These are phyloP conservation scores for Drosophila mercatorum DNA, from an alignment of 2,888 invertebrate species.

Conservation along the genomic window DNA sequence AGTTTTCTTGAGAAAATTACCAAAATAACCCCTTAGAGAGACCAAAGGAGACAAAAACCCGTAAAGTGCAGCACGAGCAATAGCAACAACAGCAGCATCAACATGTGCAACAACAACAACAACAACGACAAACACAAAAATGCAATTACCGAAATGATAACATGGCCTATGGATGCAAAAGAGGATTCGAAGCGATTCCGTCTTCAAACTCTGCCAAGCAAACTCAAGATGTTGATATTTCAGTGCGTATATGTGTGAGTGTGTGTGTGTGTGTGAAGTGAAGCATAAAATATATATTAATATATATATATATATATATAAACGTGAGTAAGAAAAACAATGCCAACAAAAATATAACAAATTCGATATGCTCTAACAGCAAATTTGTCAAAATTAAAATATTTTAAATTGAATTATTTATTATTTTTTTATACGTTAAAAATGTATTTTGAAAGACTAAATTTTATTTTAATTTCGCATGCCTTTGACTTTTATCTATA, in stretches of 20 bases:
- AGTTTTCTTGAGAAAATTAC: conserved; percentile 76
- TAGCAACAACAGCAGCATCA: conserved; percentile 60
- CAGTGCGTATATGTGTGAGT: conserved; percentile 2
- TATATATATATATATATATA: conserved; percentile 32
- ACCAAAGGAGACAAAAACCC: conserved; percentile 55
- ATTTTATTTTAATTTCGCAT: no score
- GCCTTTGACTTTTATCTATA: no score
- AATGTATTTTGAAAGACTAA: no score
- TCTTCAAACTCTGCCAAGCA: conserved; percentile 28
- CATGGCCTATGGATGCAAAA: conserved; percentile 70
- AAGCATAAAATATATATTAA: conserved; percentile 76
- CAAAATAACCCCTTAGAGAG: conserved; percentile 70
- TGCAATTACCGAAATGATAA: conserved; percentile 79
- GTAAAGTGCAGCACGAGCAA: conserved; percentile 43
- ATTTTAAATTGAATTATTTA: no score
- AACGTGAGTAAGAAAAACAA: conserved; percentile 13
- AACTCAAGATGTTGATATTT: conserved; percentile 55
- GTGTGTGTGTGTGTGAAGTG: conserved; percentile 35
- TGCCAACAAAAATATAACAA: background rate
- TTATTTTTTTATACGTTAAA: no score
- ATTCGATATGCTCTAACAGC: conserved; percentile 28
- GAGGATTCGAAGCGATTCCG: conserved; percentile 52
- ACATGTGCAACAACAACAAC: conserved; percentile 35
- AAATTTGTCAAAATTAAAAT: background rate
- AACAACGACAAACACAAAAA: conserved; percentile 77